phyloP scores from a whole-genome alignment of 2,888 invertebrate genomes.

The Stenodera caucasica region DNA sequence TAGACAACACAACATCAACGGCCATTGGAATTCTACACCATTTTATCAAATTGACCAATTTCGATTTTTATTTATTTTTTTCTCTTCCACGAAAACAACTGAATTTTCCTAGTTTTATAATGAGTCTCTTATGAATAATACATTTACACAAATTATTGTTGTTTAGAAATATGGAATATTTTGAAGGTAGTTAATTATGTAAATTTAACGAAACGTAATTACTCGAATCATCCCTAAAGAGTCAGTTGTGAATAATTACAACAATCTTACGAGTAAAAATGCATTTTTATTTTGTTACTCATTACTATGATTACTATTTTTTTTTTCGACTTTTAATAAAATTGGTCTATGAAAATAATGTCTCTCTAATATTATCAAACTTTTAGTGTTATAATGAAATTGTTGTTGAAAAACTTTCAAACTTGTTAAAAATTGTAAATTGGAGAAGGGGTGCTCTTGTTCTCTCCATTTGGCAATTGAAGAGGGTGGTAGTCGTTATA shows the following conservation, averaged over 20 bases:
- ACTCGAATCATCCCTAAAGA: conserved; percentile 44
- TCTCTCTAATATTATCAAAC: background rate
- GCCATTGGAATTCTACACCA: conserved; percentile 34
- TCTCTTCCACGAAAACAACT: background rate
- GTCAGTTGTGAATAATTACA: conserved; percentile 46
- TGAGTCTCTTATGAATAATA: no score
- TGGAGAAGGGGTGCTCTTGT: conserved; percentile 9
- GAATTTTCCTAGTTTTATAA: conserved; percentile 17
- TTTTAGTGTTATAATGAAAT: background rate
- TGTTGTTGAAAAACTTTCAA: background rate
- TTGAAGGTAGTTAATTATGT: conserved; percentile 39
- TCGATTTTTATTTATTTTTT: background rate
- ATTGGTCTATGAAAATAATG: background rate
- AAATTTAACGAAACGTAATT: conserved; percentile 46
- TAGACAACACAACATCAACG: conserved; percentile 26
- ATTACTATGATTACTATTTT: no score
- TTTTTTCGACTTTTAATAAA: no score
- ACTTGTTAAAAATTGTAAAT: conserved; percentile 15
- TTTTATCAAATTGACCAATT: conserved; percentile 7
- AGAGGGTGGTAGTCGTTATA: background rate
- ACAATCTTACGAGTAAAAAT: background rate
- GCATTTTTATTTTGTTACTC: background rate
- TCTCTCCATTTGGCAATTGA: conserved; percentile 10
- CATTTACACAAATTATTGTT: no score
- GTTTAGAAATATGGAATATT: conserved; percentile 38